A percentile compares a stretch with the other conserved stretches of the same genome.
These are phyloP conservation scores for Acleris literana DNA, from an alignment of 2,888 invertebrate genomes.

Conservation along the genomic window DNA sequence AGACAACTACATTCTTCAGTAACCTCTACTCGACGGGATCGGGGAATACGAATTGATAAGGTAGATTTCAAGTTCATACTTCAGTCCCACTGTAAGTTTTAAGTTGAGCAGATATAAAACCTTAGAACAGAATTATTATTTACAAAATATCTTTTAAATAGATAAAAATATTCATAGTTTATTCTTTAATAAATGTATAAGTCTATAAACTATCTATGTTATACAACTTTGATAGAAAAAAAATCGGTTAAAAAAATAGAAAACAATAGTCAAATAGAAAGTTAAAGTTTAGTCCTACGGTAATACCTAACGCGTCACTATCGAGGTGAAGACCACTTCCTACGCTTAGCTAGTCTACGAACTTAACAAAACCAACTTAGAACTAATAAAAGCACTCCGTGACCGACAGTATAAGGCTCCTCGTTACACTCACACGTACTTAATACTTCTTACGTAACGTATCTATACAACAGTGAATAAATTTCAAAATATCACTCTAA, in stretches of 20 bases:
- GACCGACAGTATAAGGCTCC: slow-evolving; percentile 72
- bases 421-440: slow-evolving; percentile 66
- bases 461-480: slow-evolving; percentile 79
- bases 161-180: slow-evolving; percentile 65
- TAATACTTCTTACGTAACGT: slow-evolving; percentile 49
- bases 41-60: slow-evolving; percentile 45
- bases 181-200: slow-evolving; percentile 65
- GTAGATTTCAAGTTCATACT: slow-evolving; percentile 46
- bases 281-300: slow-evolving; percentile 40
- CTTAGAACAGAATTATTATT: slow-evolving; percentile 79
- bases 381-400: slow-evolving; percentile 54
- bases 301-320: slow-evolving; percentile 30
- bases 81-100: slow-evolving; percentile 75
- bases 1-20: slow-evolving; percentile 41
- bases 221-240: slow-evolving; percentile 59
- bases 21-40: slow-evolving; percentile 45
- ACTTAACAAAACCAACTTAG: slow-evolving; percentile 72
- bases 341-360: slow-evolving; percentile 58
- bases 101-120: slow-evolving; percentile 81
- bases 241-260: slow-evolving; percentile 47
- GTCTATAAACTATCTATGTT: slow-evolving; percentile 72
- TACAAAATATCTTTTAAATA: slow-evolving; percentile 75
- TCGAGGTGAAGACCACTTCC: slow-evolving; percentile 42
- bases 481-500: slow-evolving; percentile 70
- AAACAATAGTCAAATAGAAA: slow-evolving; percentile 46